Evolutionary conservation across 2,113 vertebrate genomes (phyloP).

Genomic region (Bubo blakistoni): DNA sequence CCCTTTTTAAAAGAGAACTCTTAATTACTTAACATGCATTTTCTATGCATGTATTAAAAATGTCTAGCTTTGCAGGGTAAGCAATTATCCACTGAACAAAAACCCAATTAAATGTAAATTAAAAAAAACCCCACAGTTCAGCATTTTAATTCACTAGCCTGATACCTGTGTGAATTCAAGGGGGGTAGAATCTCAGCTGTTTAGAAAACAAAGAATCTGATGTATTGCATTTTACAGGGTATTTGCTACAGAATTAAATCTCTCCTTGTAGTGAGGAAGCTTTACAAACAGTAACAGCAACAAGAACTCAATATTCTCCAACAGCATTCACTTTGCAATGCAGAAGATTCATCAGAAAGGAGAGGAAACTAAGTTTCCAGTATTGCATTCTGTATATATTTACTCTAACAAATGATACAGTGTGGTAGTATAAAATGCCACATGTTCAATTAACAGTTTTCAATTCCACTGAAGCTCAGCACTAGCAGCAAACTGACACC

Average conservation of each 20-base stretch:
- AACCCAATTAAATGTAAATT: neutral
- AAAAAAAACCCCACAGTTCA: neutral
- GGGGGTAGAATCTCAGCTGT: neutral
- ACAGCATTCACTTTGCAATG: neutral
- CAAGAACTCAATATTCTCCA: neutral
- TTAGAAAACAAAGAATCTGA: neutral
- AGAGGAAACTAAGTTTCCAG: neutral
- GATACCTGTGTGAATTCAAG: constrained; percentile 19
- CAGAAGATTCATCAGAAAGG: neutral
- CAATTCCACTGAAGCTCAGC: neutral
- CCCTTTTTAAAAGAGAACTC: neutral
- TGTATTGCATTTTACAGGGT: neutral
- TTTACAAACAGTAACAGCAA: neutral
- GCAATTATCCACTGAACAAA: neutral
- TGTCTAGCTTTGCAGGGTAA: neutral
- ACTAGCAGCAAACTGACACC: neutral
- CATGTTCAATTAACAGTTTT: neutral
- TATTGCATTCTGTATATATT: neutral
- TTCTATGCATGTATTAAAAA: neutral
- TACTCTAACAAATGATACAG: neutral
- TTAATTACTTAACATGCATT: neutral
- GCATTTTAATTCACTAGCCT: neutral
- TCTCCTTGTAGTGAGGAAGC: neutral
- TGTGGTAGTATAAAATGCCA: neutral
- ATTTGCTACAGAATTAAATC: neutral